Evolutionary conservation across 37 sponge, comb jelly and placozoan species (phyloP).

Genomic region (Beroe ovata): DNA sequence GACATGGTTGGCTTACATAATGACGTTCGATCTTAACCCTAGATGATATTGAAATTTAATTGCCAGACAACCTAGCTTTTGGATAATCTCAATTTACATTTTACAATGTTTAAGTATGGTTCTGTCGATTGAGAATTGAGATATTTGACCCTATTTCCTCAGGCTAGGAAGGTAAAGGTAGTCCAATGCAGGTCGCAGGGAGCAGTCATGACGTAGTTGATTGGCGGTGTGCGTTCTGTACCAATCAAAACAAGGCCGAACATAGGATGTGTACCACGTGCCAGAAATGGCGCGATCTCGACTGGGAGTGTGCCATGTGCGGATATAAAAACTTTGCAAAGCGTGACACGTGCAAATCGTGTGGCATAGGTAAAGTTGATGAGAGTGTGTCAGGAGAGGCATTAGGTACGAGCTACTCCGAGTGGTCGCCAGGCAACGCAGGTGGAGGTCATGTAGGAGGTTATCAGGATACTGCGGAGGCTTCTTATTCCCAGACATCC

Average conservation of each 20-base stretch:
- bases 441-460: background rate
- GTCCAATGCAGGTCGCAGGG: no score
- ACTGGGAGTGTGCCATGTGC: constrained; percentile 43
- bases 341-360: constrained; percentile 20
- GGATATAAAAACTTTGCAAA: constrained; percentile 39
- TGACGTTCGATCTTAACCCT: no score
- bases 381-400: background rate
- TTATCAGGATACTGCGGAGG: background rate
- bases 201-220: background rate
- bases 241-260: background rate
- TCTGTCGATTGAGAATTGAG: no score
- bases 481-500: background rate
- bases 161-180: no score
- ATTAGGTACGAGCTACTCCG: background rate
- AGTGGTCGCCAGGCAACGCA: background rate
- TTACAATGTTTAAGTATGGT: no score
- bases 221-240: background rate
- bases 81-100: no score
- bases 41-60: no score
- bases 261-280: constrained; percentile 16
- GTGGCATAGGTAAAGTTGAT: constrained; percentile 19
- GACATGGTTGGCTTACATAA: no score
- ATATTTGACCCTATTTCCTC: no score
- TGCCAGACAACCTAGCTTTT: no score
- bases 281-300: constrained; percentile 33